Base-by-base conservation (phyloP, 1,140 invertebrate genomes). In the Magallana ariakensis region DNA sequence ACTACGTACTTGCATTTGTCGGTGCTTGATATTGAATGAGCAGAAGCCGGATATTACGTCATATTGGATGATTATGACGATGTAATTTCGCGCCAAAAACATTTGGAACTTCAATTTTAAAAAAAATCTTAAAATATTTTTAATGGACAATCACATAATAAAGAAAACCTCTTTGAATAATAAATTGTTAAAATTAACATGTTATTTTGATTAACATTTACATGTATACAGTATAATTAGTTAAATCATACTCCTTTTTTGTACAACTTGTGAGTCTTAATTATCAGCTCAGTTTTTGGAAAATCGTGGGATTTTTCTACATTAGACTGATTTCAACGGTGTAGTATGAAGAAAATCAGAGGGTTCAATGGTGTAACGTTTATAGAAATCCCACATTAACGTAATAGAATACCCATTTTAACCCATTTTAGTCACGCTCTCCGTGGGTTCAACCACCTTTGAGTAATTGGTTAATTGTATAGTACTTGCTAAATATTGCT, bases 21-120 rank as follows among this genome's bases (percentile, higher is more conserved):
- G 5, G 19, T 62, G 15, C 11, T 16, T 60, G 58, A 0, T 1
- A 60, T 0, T 15, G 19, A 60, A 60, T n/a, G 16, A 62, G 15
- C 58, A 62, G 58, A 62, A 62, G 16, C 58, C 58, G 58, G 58
- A 62, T 62, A 62, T 62, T 16, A 62, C 58, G 58, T 62, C 58
- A 62, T 19, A 62, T 9, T n/a, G 33, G 33, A 46, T 7, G 19
- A 19, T 16, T 5, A 8, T 62, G 58, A 62, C 58, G 58, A 62
- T 62, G 9, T 62, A 62, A 62, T 62, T 62, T 62, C 58, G 58
- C 58, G 58, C 58, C 58, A 19, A 16, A 11, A 62, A 62, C 16
- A 19, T 7, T 62, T n/a, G n/a, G n/a, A n/a, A n/a, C n/a, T n/a
- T n/a, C n/a, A 16, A 62, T 62, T 62, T 16, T 2, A 19, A 62